Conservation (phyloP, 2,888 invertebrate species). For the Xestoiulus laeticollis region DNA sequence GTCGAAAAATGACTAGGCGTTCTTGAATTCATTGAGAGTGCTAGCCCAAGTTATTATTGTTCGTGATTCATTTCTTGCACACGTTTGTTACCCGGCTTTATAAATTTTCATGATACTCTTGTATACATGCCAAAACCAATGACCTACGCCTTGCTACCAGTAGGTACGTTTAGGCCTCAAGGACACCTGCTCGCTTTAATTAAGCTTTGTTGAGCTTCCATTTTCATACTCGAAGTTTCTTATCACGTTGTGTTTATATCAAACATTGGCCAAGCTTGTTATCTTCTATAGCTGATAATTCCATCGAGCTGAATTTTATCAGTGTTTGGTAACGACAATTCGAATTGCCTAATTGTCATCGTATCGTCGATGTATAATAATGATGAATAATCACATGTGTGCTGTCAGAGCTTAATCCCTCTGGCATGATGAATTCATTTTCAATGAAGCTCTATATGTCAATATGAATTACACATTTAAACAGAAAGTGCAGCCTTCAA, state of each 20-base stretch:
- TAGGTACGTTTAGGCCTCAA: not conserved
- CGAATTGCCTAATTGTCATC: not conserved
- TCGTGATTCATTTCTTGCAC: not conserved
- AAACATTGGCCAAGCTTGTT: not conserved
- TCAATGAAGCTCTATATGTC: too few relatives aligned
- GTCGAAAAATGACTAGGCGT: not conserved
- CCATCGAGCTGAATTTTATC: not conserved
- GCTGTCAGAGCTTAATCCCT: not conserved
- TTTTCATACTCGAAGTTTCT: conserved; percentile 5
- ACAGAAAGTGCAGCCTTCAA: not conserved
- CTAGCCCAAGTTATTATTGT: not conserved
- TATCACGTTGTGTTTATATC: not conserved
- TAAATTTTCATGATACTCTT: not conserved
- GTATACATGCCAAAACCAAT: not conserved
- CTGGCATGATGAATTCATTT: too few relatives aligned
- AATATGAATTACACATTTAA: too few relatives aligned
- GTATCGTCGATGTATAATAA: not conserved
- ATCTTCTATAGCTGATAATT: not conserved
- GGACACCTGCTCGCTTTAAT: conserved; percentile 28
- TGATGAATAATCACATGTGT: not conserved
- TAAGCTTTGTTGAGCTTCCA: conserved; percentile 2
- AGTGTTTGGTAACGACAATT: not conserved
- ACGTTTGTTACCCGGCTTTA: not conserved
- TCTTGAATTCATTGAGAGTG: not conserved
- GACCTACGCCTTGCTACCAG: not conserved